Percentiles rank a stretch among this genome's conserved stretches.
Evolutionary conservation across 1,140 invertebrate genomes (phyloP).

Genomic region (Diuraphis noxia): DNA sequence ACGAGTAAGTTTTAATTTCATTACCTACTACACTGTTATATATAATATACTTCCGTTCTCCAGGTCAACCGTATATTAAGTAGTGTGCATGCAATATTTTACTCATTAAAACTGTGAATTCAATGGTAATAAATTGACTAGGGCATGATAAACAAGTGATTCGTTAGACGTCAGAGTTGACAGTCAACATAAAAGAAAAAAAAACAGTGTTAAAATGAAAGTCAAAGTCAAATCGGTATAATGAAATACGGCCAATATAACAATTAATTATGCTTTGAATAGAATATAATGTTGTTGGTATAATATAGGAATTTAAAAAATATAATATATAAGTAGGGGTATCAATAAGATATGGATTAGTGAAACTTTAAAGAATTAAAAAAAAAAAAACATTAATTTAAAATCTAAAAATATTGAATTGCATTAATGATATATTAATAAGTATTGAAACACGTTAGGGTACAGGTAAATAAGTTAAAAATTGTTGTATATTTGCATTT

Average conservation of each 20-base stretch:
- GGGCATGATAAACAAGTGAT: not conserved
- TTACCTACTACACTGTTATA: not conserved
- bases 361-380: no score
- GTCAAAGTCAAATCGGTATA: not conserved
- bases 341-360: no score
- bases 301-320: not conserved
- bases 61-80: not conserved
- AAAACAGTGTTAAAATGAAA: not conserved
- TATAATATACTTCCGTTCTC: not conserved
- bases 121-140: not conserved
- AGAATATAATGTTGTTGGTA: not conserved
- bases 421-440: not conserved
- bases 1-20: not conserved
- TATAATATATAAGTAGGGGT: not conserved
- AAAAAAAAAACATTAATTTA: no score
- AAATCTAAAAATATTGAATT: not conserved
- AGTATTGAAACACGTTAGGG: not conserved
- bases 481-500: not conserved
- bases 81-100: not conserved
- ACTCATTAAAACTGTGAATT: not conserved
- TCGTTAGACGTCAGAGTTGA: not conserved
- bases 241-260: not conserved
- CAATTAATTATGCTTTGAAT: not conserved
- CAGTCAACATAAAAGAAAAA: not conserved
- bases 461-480: not conserved